Evolutionary conservation across 1,140 invertebrate species (phyloP), one percentile per base, ranked within the genome.

Genomic region (Cyclargus thomasi): DNA sequence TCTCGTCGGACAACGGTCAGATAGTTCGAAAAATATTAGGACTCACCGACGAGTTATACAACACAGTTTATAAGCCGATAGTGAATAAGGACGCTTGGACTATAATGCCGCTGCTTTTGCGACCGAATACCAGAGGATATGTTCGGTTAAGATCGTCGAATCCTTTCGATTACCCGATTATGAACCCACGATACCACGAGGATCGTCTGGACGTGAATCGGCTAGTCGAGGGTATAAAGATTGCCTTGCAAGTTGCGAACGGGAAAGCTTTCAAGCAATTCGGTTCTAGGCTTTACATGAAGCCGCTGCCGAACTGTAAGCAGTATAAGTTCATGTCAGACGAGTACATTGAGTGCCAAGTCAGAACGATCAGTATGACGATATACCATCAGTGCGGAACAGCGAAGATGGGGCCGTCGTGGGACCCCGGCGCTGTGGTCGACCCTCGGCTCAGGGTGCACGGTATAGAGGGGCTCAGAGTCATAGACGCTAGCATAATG

Each of bases 401-500:
- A 0, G 93, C 94, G 20, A 96, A 96, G 85, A 97, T 98, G 97
- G 97, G 97, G 10, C 94, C 95, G 0, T 74, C 90, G 1, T 92
- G 91, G 75, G 96, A 97, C 82, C 88, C 91, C 0, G 92, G 93
- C 5, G 95, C 96, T 0, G 96, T 98, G 0, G 96, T 97, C 0
- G 96, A 97, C 90, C 93, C 95, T 0, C 91, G 94, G 63, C 85
- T 98, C 7, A 91, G 92, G 18, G 95, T 97, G 0, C 94, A 97
- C 73, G 96, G 96, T 0, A 85, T 97, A 0, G 80, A 93, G 29
- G 95, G 95, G 17, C 87, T 97, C 4, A 91, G 97, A 53, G 96
- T 98, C 14, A 95, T 97, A 55, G 97, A 97, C 81, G 96, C 96
- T 6, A 97, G 95, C 65, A 95, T 97, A 67, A 97, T 97, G 96